Base-by-base conservation (phyloP, 2,797 vertebrate genomes). In the Momotus momota region DNA sequence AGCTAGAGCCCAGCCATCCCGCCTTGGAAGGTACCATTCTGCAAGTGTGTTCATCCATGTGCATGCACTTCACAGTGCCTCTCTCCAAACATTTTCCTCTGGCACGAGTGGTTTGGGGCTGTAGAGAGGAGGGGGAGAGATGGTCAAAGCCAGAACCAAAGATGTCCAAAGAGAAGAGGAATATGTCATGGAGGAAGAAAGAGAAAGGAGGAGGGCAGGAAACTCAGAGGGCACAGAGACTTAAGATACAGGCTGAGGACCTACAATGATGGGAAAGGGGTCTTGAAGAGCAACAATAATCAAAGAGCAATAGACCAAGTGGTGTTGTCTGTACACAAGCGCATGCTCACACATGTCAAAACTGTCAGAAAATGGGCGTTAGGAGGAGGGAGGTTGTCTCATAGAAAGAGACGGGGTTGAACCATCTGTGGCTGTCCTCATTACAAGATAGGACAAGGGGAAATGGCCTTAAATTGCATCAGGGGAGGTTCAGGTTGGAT, bases 41-140 rank as follows among this genome's bases (percentile, higher is more conserved):
- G 38, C 72, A 54, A 6, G 16, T 0, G 0, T 26, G 7, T 46
- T 89, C 25, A n/a, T 51, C 66, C n/a, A 14, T 1, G 2, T 48
- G 15, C n/a, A 4, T 14, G 21, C 23, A 7, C 35, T 48, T 88
- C 25, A 21, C 23, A 18, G 15, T 52, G 22, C 38, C 18, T 41
- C 31, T 16, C 38, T 81, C 41, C 35, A 18, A 66, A n/a, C 7
- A 3, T 10, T 57, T 87, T 52, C n/a, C 40, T 92, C 57, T 57
- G 79, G 6, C 52, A 38, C 25, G 31, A 19, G 7, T 7, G 10
- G 3, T 67, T 51, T 49, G 51, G 27, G 11, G 16, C 31, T 75
- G 43, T 58, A 84, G 75, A 69, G 13, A 25, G 33, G 18, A 84
- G n/a, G 11, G n/a, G 22, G 87, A 67, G 62, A 72, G 19, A 11